phyloP scores from a whole-genome alignment of 2,797 vertebrate species.

The Falco berigora region DNA sequence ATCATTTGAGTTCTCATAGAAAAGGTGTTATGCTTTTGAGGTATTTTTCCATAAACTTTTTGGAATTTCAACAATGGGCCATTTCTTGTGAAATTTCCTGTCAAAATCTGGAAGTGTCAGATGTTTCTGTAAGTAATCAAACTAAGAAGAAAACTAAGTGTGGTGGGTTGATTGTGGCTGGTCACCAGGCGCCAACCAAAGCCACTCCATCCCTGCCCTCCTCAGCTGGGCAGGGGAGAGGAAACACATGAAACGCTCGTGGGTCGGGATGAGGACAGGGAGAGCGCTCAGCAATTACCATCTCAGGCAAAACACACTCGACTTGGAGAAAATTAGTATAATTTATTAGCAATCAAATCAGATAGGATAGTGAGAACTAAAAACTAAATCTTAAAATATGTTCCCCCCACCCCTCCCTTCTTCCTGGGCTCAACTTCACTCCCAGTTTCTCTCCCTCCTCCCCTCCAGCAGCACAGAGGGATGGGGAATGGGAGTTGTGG shows the following conservation, averaged over 20 bases:
- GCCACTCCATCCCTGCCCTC: background rate
- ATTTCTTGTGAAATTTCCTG: background rate
- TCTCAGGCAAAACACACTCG: background rate
- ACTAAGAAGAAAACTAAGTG: background rate
- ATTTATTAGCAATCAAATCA: background rate
- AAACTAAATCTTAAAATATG: background rate
- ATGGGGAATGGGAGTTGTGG: no score
- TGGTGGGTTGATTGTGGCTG: background rate
- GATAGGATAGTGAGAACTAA: background rate
- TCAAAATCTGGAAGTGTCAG: background rate
- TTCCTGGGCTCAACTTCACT: no score
- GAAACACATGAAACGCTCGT: background rate
- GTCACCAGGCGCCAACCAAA: no score
- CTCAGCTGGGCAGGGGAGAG: background rate
- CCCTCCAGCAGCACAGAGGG: no score
- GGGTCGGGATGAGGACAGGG: background rate
- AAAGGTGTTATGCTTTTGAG: background rate
- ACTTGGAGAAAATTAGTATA: background rate
- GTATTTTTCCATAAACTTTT: background rate
- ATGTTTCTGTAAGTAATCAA: background rate
- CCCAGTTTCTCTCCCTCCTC: no score
- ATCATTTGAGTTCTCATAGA: background rate
- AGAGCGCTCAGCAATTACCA: background rate
- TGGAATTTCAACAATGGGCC: background rate
- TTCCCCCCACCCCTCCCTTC: background rate